Evolutionary conservation across 2,888 invertebrate genomes (phyloP).

Genomic region (Erpobdella octoculata): DNA sequence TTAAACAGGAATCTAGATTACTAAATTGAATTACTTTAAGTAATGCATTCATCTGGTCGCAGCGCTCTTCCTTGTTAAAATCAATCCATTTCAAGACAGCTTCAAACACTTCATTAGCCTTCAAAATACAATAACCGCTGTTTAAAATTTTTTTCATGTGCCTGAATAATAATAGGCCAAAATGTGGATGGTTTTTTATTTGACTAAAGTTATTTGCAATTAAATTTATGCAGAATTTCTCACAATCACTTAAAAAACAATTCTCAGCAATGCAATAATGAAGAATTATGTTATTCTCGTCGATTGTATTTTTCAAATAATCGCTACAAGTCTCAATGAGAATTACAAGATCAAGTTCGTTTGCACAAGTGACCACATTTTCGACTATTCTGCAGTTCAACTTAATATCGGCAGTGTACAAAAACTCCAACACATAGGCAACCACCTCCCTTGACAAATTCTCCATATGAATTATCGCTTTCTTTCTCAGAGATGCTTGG

Average conservation of each 20-base stretch:
- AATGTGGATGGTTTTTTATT: neutral
- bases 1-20: no score
- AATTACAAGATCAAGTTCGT: slow-evolving; percentile 6
- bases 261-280: neutral
- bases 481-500: neutral
- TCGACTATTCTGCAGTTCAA: neutral
- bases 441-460: slow-evolving; percentile 4
- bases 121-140: neutral
- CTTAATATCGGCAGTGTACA: slow-evolving; percentile 13
- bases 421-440: neutral
- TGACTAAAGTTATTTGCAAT: neutral
- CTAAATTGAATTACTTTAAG: no score
- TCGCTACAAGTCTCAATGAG: neutral
- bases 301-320: neutral
- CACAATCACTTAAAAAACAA: neutral
- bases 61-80: no score
- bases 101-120: neutral
- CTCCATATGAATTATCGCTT: neutral
- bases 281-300: neutral
- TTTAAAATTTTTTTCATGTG: neutral
- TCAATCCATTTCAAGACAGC: neutral
- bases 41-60: no score
- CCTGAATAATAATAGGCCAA: neutral
- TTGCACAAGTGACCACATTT: neutral
- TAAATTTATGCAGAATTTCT: neutral